A percentile compares a stretch with the other conserved stretches of the same genome.
Conservation (phyloP, 2,888 invertebrate genomes). For the Macroteleia sp. region DNA sequence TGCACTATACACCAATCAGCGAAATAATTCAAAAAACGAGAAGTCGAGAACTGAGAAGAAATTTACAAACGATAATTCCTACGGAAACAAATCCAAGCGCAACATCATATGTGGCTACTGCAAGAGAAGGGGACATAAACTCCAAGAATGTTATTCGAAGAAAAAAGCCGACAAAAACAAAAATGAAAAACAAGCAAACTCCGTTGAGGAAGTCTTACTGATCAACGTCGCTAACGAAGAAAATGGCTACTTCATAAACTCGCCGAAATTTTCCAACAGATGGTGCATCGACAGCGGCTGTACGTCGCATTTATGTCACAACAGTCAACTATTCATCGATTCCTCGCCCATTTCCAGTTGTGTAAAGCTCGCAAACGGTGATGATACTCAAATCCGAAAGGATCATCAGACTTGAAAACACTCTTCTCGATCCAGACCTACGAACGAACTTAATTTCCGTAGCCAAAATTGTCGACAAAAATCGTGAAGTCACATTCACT, state of each 20-base stretch:
- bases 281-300: slow-evolving; percentile 17
- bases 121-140: neutral
- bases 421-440: slow-evolving; percentile 60
- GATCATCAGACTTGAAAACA: slow-evolving; percentile 37
- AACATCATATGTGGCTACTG: slow-evolving; percentile 10
- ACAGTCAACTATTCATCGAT: slow-evolving; percentile 2
- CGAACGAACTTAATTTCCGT: slow-evolving; percentile 63
- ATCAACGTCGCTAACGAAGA: neutral
- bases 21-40: neutral
- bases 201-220: neutral
- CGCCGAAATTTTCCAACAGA: neutral
- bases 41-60: too few species aligned
- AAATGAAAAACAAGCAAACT: neutral
- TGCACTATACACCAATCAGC: neutral
- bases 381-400: neutral
- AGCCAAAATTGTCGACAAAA: slow-evolving; percentile 60
- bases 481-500: slow-evolving; percentile 39
- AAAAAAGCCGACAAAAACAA: slow-evolving; percentile 24
- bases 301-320: slow-evolving; percentile 33
- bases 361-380: slow-evolving; percentile 11
- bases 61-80: too few species aligned
- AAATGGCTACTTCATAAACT: neutral
- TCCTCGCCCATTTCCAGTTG: neutral
- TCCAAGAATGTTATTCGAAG: slow-evolving; percentile 15
- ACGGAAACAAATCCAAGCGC: neutral